Conservation (phyloP, 2,797 vertebrate species). For the Urosaurus nigricauda region DNA sequence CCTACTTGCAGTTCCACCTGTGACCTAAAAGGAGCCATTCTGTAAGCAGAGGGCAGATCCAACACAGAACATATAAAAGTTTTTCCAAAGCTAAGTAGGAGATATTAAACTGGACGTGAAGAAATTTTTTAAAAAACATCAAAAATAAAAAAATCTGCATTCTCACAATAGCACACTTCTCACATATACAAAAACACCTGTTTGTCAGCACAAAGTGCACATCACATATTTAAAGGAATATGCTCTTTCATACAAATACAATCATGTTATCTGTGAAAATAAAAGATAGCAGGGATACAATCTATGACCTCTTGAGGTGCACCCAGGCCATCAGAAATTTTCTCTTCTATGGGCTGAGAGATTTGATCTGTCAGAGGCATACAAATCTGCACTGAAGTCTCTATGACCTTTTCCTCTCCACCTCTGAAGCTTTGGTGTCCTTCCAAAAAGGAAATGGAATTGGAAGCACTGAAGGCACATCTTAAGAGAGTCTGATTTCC, state of each 20-base stretch:
- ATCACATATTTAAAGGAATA: conserved; percentile 36
- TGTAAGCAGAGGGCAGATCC: neutral
- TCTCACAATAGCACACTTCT: conserved; percentile 19
- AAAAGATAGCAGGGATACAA: conserved; percentile 1
- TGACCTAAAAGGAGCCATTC: neutral
- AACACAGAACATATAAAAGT: conserved; percentile 21
- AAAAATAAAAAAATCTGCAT: neutral
- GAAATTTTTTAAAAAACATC: neutral
- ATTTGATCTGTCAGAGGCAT: neutral
- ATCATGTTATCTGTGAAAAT: neutral
- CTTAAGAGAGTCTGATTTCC: too few species aligned
- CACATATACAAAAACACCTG: conserved; percentile 36
- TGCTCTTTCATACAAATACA: conserved; percentile 17
- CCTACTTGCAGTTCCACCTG: neutral
- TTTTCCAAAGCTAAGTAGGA: conserved; percentile 21
- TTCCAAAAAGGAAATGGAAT: too few species aligned
- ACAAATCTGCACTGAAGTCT: neutral
- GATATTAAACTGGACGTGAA: conserved; percentile 20
- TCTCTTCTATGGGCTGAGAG: neutral
- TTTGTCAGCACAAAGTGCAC: conserved; percentile 65
- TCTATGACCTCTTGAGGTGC: neutral
- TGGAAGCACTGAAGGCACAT: too few species aligned
- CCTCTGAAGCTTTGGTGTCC: neutral
- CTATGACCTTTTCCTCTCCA: neutral
- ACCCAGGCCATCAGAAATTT: neutral